Conservation (phyloP, 2,113 vertebrate genomes). For the Abramis brama region DNA sequence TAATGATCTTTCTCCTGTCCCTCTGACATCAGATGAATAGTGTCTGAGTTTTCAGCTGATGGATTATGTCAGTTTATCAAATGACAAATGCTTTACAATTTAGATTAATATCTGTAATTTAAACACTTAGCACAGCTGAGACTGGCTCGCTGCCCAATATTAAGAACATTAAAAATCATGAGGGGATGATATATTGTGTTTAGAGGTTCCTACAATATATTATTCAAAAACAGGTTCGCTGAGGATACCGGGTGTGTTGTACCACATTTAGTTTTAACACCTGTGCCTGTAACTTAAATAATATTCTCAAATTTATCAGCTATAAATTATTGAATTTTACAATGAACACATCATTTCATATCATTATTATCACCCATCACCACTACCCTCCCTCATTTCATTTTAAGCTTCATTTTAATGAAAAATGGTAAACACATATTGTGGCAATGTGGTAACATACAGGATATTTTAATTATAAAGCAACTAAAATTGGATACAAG, state of each 20-base stretch:
- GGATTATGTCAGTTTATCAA: slow-evolving; percentile 26
- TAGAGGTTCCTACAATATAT: not conserved
- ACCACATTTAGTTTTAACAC: not conserved
- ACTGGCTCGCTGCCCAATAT: slow-evolving; percentile 25
- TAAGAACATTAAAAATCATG: not conserved
- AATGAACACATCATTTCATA: not conserved
- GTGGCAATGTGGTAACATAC: not conserved
- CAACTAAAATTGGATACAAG: not conserved
- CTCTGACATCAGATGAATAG: slow-evolving; percentile 65
- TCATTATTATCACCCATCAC: not conserved
- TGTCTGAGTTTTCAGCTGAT: slow-evolving; percentile 49
- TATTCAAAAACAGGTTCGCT: no score
- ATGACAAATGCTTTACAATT: slow-evolving; percentile 32
- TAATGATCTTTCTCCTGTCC: slow-evolving; percentile 62
- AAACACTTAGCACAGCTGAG: slow-evolving; percentile 26
- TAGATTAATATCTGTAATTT: slow-evolving; percentile 17
- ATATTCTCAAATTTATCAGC: not conserved
- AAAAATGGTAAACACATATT: not conserved
- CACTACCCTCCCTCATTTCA: not conserved
- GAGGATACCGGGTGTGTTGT: not conserved
- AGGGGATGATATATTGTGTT: not conserved
- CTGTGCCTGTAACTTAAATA: not conserved
- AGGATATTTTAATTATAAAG: not conserved
- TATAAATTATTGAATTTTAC: not conserved
- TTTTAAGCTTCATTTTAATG: not conserved